Conservation (phyloP, 2,888 invertebrate genomes). For the Lamproptera curius region DNA sequence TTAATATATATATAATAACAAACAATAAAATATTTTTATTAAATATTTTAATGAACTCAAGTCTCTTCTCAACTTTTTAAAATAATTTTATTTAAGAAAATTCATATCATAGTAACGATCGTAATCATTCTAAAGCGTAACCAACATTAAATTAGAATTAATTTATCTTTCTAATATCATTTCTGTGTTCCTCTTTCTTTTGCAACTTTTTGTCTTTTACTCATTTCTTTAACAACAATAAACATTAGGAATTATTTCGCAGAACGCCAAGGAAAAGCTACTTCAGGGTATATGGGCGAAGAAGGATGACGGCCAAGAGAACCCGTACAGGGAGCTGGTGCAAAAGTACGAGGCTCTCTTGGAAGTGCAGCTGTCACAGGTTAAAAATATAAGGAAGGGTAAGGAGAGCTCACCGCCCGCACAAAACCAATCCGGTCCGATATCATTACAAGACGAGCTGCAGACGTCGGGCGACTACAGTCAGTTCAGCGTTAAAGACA, state of each 20-base stretch:
- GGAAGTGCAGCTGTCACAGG: conserved; percentile 84
- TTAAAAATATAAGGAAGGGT: conserved; percentile 69
- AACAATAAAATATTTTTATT: no score
- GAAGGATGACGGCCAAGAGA: conserved; percentile 75
- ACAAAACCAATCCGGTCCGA: conserved; percentile 60
- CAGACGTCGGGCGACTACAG: conserved; percentile 86
- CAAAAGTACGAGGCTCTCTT: conserved; percentile 91
- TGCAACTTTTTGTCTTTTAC: no score
- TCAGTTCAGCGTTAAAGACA: conserved; percentile 80
- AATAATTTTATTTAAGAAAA: conserved; percentile 17
- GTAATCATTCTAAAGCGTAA: conserved; percentile 15
- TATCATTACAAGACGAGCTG: conserved; percentile 84
- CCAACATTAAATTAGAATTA: conserved; percentile 7
- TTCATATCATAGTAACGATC: conserved; percentile 17
- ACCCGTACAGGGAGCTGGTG: conserved; percentile 88
- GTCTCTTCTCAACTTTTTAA: neutral
- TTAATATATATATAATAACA: neutral
- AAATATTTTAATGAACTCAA: no score
- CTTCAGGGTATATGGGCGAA: conserved; percentile 75
- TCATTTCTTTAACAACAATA: neutral
- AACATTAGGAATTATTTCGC: conserved; percentile 33
- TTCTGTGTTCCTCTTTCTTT: neutral
- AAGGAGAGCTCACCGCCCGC: conserved; percentile 46
- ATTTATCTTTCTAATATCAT: no score
- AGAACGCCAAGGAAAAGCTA: conserved; percentile 73